Conservation (phyloP, 2,888 invertebrate genomes). For the Rotaria sp. region DNA sequence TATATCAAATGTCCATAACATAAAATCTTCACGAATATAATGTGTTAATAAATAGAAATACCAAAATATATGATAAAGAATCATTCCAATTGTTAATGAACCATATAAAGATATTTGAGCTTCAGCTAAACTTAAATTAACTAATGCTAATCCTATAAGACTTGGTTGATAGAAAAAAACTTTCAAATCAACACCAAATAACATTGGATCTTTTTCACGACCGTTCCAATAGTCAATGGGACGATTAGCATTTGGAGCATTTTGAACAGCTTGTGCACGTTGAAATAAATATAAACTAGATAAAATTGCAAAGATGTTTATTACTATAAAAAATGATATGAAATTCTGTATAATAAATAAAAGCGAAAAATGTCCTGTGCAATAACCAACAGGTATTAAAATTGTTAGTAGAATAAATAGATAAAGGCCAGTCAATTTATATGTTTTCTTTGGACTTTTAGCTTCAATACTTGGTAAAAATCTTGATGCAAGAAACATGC, state of each 20-base stretch:
- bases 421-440: not conserved
- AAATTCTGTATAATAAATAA: not conserved
- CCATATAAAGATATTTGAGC: not conserved
- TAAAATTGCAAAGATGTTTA: not conserved
- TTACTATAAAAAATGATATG: not conserved
- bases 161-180: slow-evolving; percentile 6
- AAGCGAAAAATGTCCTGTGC: not conserved
- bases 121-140: not conserved
- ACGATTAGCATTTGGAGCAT: not conserved
- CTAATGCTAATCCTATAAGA: not conserved
- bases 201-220: slow-evolving; percentile 1
- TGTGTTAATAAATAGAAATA: not conserved
- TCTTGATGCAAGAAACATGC: not conserved
- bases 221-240: not conserved
- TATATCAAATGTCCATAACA: not conserved
- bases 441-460: not conserved
- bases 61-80: not conserved
- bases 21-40: slow-evolving; percentile 3
- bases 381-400: not conserved
- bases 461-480: not conserved
- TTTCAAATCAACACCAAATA: not conserved
- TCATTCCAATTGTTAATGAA: not conserved
- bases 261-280: not conserved
- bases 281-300: not conserved
- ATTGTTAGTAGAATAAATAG: not conserved